Evolutionary conservation across 2,888 invertebrate genomes (phyloP), one percentile per base, ranked within the genome.

Genomic region (Torymus texanus): DNA sequence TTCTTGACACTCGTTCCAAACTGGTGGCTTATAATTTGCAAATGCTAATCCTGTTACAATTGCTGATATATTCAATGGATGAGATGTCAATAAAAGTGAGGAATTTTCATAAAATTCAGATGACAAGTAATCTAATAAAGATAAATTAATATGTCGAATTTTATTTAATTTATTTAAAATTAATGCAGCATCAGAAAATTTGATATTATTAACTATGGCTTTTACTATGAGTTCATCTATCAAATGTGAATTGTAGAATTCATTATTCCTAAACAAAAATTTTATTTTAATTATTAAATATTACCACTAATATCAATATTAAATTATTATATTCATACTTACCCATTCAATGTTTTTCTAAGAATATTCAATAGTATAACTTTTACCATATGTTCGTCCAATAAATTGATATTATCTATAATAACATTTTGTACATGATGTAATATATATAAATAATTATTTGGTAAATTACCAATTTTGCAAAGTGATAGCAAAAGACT

Each of bases 91-190:
- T n/a, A 79, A 68, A 63, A 75, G 2, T 13, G 14, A n/a, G 18
- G 74, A 90, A 79, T 92, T 85, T 4, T 91, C 85, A 0, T 89
- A 88, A 0, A 92, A 92, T 67, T 91, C 88, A 1, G 91, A 85
- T 70, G 92, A 91, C 2, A 94, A 86, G 85, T 94, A 92, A 81
- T 94, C 92, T 21, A 94, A 86, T 0, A 95, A 88, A 0, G 91
- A 88, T 68, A 92, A 90, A 84, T 93, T 91, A 0, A 92, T 91
- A 88, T 94, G 73, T 58, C 55, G 16, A 5, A 77, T 21, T 16
- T 59, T 78, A 24, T 67, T 78, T 51, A 81, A 72, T 10, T 59
- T 53, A 51, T 67, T 58, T 12, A 81, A 55, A 53, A 78, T 53
- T 1, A 2, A 10, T 4, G 58, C 10, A 62, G 61, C 76, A 12